A percentile compares a stretch with the other conserved stretches of the same genome.
Evolutionary conservation across 2,888 invertebrate genomes (phyloP).

Genomic region (Cloeon dipterum): DNA sequence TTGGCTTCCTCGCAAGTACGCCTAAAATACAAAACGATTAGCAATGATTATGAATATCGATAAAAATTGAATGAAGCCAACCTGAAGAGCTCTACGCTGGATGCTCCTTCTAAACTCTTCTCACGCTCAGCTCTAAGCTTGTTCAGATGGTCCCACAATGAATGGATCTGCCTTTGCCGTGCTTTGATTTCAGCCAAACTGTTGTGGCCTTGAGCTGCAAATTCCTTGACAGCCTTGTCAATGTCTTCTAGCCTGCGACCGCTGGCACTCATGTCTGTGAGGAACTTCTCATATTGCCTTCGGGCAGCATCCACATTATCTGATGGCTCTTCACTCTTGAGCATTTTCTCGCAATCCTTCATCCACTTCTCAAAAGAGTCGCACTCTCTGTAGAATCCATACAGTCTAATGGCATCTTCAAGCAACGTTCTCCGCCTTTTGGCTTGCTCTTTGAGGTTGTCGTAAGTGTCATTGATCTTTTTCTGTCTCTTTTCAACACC

Average conservation of each 20-base stretch:
- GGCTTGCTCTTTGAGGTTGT: constrained; percentile 57
- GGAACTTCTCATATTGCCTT: constrained; percentile 89
- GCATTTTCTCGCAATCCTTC: constrained; percentile 76
- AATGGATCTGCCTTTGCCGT: constrained; percentile 61
- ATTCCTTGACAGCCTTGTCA: constrained; percentile 64
- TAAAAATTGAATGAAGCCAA: neutral
- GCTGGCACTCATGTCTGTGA: constrained; percentile 86
- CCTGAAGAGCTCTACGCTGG: constrained; percentile 27
- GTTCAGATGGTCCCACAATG: constrained; percentile 72
- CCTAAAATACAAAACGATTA: constrained; percentile 15
- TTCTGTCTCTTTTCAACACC: constrained; percentile 60
- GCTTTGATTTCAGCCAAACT: constrained; percentile 57
- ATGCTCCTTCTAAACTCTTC: constrained; percentile 74
- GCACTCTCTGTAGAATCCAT: constrained; percentile 87
- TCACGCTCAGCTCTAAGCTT: constrained; percentile 73
- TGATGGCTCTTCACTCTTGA: constrained; percentile 56
- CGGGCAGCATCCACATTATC: constrained; percentile 84
- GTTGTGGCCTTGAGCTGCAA: constrained; percentile 65
- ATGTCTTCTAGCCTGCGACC: constrained; percentile 77
- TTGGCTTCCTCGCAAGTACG: constrained; percentile 89
- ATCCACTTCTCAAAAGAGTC: constrained; percentile 97
- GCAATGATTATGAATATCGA: neutral
- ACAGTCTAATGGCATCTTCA: constrained; percentile 79
- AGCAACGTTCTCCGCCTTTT: constrained; percentile 55
- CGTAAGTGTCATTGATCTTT: constrained; percentile 59